Percentiles rank a stretch among this genome's conserved stretches.
Conservation (phyloP, 2,797 vertebrate genomes). For the Lacerta agilis region DNA sequence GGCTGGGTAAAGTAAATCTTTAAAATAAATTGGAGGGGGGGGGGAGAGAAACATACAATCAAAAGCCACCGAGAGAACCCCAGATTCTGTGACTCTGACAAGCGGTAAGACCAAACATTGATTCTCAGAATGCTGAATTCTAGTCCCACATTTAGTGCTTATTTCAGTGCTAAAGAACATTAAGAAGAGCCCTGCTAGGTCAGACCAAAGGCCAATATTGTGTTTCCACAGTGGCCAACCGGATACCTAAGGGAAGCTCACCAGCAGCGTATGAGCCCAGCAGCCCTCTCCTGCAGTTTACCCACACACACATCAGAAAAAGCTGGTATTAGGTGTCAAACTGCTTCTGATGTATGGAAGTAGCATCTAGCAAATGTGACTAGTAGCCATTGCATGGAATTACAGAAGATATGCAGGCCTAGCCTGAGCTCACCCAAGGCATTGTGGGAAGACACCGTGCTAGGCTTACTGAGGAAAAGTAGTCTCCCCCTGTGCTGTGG, state of each 20-base stretch:
- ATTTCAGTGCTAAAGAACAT: neutral
- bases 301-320: neutral
- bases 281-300: neutral
- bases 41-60: neutral
- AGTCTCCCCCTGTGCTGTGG: neutral
- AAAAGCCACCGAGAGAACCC: neutral
- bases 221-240: neutral
- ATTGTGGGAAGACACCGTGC: neutral
- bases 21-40: neutral
- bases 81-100: neutral
- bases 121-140: conserved; percentile 25
- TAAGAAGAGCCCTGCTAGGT: neutral
- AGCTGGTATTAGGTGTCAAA: neutral
- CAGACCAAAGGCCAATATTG: neutral
- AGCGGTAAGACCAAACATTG: neutral
- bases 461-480: neutral
- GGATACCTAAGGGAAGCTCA: neutral
- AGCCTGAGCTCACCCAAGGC: neutral
- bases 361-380: neutral
- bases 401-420: neutral
- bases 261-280: neutral
- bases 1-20: neutral
- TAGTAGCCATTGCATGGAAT: neutral
- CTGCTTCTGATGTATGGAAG: neutral
- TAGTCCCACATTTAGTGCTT: conserved; percentile 8